Conservation (phyloP, 2,888 invertebrate species). For the Lasiommata megera region DNA sequence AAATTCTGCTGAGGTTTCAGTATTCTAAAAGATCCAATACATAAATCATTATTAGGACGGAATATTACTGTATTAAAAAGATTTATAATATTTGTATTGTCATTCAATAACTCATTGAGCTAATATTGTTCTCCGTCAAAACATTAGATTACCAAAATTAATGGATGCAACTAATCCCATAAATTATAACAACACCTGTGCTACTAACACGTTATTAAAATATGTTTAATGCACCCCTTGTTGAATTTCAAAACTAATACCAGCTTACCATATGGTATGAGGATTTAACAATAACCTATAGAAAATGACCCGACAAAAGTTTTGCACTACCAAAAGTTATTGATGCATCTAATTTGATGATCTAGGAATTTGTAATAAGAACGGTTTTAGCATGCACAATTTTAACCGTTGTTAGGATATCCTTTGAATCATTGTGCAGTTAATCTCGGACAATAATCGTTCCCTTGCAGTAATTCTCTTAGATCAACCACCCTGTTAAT, state of each 20-base stretch:
- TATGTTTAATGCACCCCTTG: constrained; percentile 63
- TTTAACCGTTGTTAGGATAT: constrained; percentile 1
- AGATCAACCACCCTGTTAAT: constrained; percentile 76
- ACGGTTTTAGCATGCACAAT: constrained; percentile 11
- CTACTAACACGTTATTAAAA: constrained; percentile 55
- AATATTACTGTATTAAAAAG: too few relatives aligned
- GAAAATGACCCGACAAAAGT: constrained; percentile 16
- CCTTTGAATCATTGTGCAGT: constrained; percentile 42
- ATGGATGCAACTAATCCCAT: constrained; percentile 34
- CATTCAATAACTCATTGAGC: not conserved
- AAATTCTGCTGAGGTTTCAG: too few relatives aligned
- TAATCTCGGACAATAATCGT: constrained; percentile 63
- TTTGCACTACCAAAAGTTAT: not conserved
- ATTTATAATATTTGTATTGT: too few relatives aligned
- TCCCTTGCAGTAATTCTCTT: constrained; percentile 66
- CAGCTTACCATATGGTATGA: constrained; percentile 67
- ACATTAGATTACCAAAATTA: constrained; percentile 18
- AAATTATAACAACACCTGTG: constrained; percentile 43
- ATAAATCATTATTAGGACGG: too few relatives aligned
- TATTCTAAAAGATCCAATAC: too few relatives aligned
- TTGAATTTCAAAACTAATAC: constrained; percentile 53
- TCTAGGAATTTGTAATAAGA: constrained; percentile 7
- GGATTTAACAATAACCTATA: constrained; percentile 49
- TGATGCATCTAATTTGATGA: constrained; percentile 12
- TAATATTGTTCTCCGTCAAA: constrained; percentile 16